A percentile compares a stretch with the other conserved stretches of the same genome.
These are phyloP conservation scores for Pomacea maculata DNA, from an alignment of 1,140 invertebrate genomes.

Conservation along the genomic window DNA sequence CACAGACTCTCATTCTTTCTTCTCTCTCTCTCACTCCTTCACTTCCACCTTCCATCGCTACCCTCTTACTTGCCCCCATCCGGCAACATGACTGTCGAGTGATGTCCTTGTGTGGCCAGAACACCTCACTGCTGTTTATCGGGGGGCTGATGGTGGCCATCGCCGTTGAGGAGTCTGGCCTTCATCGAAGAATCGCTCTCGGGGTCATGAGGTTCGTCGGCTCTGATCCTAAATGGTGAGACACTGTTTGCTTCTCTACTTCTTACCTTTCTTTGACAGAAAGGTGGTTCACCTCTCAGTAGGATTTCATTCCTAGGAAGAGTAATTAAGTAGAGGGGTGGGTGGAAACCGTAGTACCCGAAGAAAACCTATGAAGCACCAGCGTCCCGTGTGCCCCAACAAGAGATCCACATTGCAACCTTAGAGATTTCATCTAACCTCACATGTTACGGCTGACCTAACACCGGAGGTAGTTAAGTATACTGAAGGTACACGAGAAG, in stretches of 20 bases:
- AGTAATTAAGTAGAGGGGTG: too few species aligned
- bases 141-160: constrained; percentile 81
- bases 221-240: constrained; percentile 59
- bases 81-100: background rate
- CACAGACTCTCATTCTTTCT: constrained; percentile 4
- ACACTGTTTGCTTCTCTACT: background rate
- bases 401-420: too few species aligned
- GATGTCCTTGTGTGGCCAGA: constrained; percentile 55
- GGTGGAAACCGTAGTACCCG: too few species aligned
- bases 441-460: too few species aligned
- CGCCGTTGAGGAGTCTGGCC: constrained; percentile 84
- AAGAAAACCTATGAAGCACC: too few species aligned
- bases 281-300: too few species aligned
- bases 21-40: background rate
- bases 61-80: background rate
- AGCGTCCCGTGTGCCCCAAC: too few species aligned
- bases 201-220: constrained; percentile 81
- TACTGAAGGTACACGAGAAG: too few species aligned
- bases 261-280: too few species aligned
- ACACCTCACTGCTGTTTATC: constrained; percentile 85
- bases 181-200: constrained; percentile 86
- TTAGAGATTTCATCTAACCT: too few species aligned
- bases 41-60: background rate
- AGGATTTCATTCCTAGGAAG: too few species aligned
- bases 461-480: too few species aligned